Base-by-base conservation (phyloP, 1,140 invertebrate species). In the Megalonaias nervosa region DNA sequence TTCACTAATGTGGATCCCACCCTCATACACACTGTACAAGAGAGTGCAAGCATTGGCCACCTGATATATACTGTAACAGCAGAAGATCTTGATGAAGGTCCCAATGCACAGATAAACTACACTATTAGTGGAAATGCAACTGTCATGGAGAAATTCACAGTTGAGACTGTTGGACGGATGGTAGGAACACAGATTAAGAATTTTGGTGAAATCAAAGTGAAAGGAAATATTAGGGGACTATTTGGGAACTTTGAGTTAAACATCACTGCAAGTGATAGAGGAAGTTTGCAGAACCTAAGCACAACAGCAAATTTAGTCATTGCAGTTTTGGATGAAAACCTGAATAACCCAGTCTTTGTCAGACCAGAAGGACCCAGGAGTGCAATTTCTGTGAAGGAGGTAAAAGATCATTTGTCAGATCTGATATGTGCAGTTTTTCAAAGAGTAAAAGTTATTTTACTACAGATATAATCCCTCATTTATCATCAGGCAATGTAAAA, bases 241-340 rank as follows among this genome's bases (percentile, higher is more conserved):
- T 70, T 81, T 11, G 85, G 85, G 5, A 48, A 73, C 11, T 77
- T 77, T 48, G 75, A 78, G 58, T 58, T 87, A 66, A 86, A 81
- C 21, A 79, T 87, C 11, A 80, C 69, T 38, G 83, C 82, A 14
- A 83, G 67, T n/a, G 85, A 86, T 73, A 76, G 79, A 55, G 84
- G 81, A n/a, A 6, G 38, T 48, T 21, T 26, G 12, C 74, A 57
- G 2, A 68, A 58, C 15, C 58, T 23, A 23, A 60, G 72, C 16
- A 68, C 71, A 17, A 69, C 61, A 1, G 76, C 76, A 6, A 55
- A n/a, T 0, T 66, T 85, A 9, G 58, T 70, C 61, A 79, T 87
- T 61, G 62, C 74, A 13, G 74, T 87, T 0, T 48, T 78, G 26
- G 86, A 87, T 82, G 84, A 64, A 14, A 78, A 78, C 65, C 65